Evolutionary conservation across 2,113 vertebrate species (phyloP).

Genomic region (Maccullochella peelii): DNA sequence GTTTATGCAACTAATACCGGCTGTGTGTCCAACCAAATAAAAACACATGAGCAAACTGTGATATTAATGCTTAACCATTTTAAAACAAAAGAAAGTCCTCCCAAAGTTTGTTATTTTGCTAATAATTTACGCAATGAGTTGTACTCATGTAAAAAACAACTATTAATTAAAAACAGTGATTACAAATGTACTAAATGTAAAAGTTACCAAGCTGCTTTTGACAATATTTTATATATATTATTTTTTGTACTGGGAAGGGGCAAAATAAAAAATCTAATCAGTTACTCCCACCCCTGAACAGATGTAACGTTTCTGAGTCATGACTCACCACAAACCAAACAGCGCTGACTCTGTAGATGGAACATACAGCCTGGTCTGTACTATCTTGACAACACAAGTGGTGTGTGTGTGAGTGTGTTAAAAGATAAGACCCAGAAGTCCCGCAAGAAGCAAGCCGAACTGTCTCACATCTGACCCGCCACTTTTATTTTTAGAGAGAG

Average conservation of each 20-base stretch:
- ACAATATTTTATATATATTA: neutral
- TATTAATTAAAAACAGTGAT: neutral
- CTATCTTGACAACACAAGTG: conserved; percentile 13
- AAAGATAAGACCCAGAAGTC: conserved; percentile 34
- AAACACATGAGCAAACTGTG: neutral
- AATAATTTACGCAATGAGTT: conserved; percentile 20
- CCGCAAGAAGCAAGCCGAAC: neutral
- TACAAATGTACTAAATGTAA: neutral
- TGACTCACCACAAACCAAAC: conserved; percentile 43
- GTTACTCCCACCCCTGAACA: conserved; percentile 3
- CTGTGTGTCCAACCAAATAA: neutral
- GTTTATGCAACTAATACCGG: neutral
- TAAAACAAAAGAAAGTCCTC: neutral
- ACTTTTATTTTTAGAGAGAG: neutral
- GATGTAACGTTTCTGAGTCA: conserved; percentile 18
- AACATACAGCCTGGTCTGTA: conserved; percentile 45
- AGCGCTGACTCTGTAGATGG: neutral
- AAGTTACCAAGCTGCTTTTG: neutral
- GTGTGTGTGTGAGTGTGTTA: neutral
- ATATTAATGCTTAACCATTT: conserved; percentile 44
- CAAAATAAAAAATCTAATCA: neutral
- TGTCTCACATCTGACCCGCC: conserved; percentile 16
- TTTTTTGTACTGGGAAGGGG: neutral
- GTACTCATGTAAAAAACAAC: neutral
- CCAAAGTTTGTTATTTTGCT: neutral